Evolutionary conservation across 2,113 vertebrate species (phyloP).

Genomic region (Galemys pyrenaicus): DNA sequence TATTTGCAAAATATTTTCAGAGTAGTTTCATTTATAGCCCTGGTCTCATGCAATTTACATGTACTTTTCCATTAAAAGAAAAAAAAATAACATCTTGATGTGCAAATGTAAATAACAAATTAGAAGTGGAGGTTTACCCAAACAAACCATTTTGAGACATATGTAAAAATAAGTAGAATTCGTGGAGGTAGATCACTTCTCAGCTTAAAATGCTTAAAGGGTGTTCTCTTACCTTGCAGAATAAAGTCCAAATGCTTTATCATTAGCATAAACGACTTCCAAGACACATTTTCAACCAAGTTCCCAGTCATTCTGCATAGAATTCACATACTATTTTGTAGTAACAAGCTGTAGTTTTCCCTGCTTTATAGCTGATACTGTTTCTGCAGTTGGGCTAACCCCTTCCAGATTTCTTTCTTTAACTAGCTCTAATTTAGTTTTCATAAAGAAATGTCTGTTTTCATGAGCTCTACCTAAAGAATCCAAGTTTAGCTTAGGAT

Average conservation of each 20-base stretch:
- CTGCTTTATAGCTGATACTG: not conserved
- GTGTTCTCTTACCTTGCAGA: not conserved
- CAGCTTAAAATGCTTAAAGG: not conserved
- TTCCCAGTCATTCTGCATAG: not conserved
- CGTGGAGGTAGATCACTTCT: not conserved
- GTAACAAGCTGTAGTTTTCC: not conserved
- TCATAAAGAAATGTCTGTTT: not conserved
- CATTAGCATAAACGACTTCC: not conserved
- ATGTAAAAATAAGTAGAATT: constrained; percentile 62
- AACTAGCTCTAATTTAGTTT: not conserved
- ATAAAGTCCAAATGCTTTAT: constrained; percentile 9
- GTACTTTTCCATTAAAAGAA: constrained; percentile 53
- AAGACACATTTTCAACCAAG: not conserved
- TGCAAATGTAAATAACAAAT: constrained; percentile 75
- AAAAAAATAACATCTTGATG: constrained; percentile 71
- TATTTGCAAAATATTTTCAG: constrained; percentile 72
- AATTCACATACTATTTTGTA: not conserved
- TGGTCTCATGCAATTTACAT: constrained; percentile 72
- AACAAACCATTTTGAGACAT: constrained; percentile 68
- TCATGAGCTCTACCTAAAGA: not conserved
- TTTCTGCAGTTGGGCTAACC: not conserved
- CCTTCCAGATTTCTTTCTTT: not conserved
- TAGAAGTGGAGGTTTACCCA: constrained; percentile 76
- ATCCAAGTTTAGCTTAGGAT: not conserved
- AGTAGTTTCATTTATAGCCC: constrained; percentile 63